These are phyloP conservation scores for Drosophila eugracilis DNA, from an alignment of 1,140 invertebrate species.

Conservation along the genomic window DNA sequence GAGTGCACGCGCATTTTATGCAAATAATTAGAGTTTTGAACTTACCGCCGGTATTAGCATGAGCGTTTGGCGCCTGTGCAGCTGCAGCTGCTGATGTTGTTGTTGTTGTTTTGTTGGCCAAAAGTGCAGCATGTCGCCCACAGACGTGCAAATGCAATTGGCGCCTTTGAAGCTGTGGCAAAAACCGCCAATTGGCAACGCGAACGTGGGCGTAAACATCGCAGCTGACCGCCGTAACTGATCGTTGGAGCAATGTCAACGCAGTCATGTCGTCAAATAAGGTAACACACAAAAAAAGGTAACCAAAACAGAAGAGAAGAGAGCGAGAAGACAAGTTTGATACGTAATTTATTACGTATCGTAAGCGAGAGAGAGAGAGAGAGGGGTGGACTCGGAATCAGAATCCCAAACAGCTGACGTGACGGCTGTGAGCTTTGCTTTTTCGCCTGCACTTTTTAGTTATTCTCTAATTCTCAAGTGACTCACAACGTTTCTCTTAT, in stretches of 20 bases:
- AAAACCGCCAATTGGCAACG: slow-evolving; percentile 49
- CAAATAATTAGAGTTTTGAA: slow-evolving; percentile 64
- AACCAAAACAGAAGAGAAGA: slow-evolving; percentile 65
- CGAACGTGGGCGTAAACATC: slow-evolving; percentile 51
- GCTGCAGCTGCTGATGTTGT: slow-evolving; percentile 7
- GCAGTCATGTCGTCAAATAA: slow-evolving; percentile 68
- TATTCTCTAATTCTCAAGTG: slow-evolving; percentile 62
- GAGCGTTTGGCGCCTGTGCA: slow-evolving; percentile 57
- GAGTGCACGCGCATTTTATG: slow-evolving; percentile 73
- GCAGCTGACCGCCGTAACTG: slow-evolving; percentile 35
- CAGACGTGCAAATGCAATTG: slow-evolving; percentile 39
- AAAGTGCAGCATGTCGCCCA: slow-evolving; percentile 39
- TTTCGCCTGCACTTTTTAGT: slow-evolving; percentile 76
- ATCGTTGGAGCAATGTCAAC: slow-evolving; percentile 62
- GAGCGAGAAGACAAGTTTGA: slow-evolving; percentile 20
- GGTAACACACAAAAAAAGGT: slow-evolving; percentile 44
- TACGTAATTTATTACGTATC: slow-evolving; percentile 3
- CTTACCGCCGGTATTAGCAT: slow-evolving; percentile 62
- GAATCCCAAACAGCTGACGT: slow-evolving; percentile 56
- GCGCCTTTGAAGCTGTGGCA: slow-evolving; percentile 74
- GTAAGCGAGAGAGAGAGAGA: neutral
- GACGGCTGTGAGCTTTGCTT: slow-evolving; percentile 36
- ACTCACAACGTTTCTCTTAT: slow-evolving; percentile 60
- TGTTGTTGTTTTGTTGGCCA: slow-evolving; percentile 42
- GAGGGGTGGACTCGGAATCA: neutral